Evolutionary conservation across 2,888 invertebrate genomes (phyloP), one percentile per base, ranked within the genome.

Genomic region (Quadriops clusia): DNA sequence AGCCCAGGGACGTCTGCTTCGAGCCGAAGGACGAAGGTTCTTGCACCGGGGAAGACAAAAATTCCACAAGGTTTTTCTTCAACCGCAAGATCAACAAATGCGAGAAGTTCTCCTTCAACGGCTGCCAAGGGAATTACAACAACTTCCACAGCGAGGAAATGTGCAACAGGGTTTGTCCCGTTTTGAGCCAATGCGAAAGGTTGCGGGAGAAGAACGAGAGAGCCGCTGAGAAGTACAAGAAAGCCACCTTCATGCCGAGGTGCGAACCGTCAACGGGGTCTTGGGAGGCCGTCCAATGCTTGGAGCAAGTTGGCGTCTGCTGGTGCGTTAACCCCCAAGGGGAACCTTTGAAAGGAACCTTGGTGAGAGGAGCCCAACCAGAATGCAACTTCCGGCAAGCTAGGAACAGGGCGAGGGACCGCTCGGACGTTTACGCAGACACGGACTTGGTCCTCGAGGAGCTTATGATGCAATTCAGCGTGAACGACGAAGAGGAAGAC

Each of bases 311-410:
- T 49, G 83, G 82, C 3, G 81, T 87, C 1, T 87, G 86, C 49
- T 87, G 87, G 87, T 87, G 87, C 54, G 85, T 86, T 2, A 80
- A 79, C 46, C 76, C 77, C 17, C 75, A 77, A 42, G 86, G 86
- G 0, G 82, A 83, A 41, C 82, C 84, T 0, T 60, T 84, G 2
- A 84, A 84, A 54, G 85, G 85, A 1, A 79, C 84, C 0, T 57
- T 86, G 26, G 78, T 81, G 0, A 70, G 84, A 25, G 84, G 82
- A 11, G 67, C 69, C 2, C 74, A 78, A 40, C 86, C 86, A 0
- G 65, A 72, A 18, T 87, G 87, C 54, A 83, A 81, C 54, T 81
- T 81, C 54, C 67, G 86, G 20, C 81, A 84, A 53, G 84, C 83
- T 0, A 67, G 86, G 36, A 72, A 68, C 12, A 60, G 70, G 17